These are phyloP conservation scores for Vultur gryphus DNA, from an alignment of 2,797 vertebrate species.

Conservation along the genomic window DNA sequence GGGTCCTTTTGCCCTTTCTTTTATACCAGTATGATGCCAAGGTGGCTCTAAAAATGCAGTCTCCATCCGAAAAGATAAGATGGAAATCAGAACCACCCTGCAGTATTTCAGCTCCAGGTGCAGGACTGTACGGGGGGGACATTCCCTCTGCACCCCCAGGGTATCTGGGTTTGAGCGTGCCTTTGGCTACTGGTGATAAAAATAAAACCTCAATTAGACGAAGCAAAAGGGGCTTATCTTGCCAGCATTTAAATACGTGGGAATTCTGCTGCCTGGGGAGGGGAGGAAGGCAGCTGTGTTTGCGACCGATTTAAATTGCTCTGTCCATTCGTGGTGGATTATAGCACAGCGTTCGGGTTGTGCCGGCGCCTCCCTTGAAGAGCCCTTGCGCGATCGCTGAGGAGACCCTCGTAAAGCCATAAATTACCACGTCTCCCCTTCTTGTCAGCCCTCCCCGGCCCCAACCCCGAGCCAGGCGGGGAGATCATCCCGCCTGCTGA, in stretches of 20 bases:
- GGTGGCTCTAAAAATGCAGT: neutral
- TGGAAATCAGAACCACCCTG: too few species aligned
- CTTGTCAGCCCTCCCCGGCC: too few species aligned
- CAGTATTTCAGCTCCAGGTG: neutral
- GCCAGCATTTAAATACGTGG: neutral
- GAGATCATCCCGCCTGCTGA: too few species aligned
- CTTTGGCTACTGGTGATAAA: neutral
- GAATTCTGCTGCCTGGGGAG: neutral
- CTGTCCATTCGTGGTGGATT: neutral
- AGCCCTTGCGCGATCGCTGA: accelerated
- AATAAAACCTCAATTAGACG: neutral
- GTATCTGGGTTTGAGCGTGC: accelerated
- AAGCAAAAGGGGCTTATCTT: neutral
- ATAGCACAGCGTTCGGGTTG: neutral
- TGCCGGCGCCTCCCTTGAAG: neutral
- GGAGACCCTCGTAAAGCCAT: neutral
- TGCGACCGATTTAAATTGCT: neutral
- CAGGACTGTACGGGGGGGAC: neutral
- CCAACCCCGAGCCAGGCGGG: too few species aligned
- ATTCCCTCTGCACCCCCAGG: neutral
- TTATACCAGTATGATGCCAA: neutral
- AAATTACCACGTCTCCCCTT: neutral
- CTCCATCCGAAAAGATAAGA: neutral
- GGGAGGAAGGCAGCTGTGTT: neutral
- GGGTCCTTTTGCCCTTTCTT: neutral